Evolutionary conservation across 2,888 invertebrate genomes (phyloP), one percentile per base, ranked within the genome.

Genomic region (Nomada goodeniana): DNA sequence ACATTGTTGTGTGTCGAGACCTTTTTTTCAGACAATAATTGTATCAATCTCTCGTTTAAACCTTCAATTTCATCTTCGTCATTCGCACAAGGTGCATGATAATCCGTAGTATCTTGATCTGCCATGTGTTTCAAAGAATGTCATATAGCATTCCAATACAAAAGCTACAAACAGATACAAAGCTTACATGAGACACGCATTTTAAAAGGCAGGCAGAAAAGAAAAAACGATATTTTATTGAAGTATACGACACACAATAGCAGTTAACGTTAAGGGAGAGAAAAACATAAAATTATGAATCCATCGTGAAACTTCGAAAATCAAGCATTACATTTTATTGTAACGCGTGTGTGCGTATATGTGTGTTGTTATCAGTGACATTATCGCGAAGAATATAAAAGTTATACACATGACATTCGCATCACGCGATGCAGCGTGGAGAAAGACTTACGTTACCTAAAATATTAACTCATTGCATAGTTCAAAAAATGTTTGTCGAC

Each of bases 11-110:
- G 68, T 9, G 88, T 83, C 53, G 89, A 85, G 26, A 76, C 76
- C 71, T 91, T 91, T 60, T 90, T 82, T 36, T 76, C 70, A 0
- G 90, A 84, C 4, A 92, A 79, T 61, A 93, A 80, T 80, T 92
- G 88, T 65, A 92, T 76, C 42, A 93, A 82, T 70, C 89, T 92
- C 13, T 92, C 90, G 63, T 91, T 92, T 57, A 93, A 87, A 53
- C 87, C 91, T 78, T 92, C 89, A 61, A 92, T 92, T 65, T 92
- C 91, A 64, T 90, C 90, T 50, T 90, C 85, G 61, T 85, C 89
- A 69, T 90, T 88, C 65, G 85, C 86, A 84, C 83, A 87, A 60
- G 74, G 85, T 69, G 85, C 82, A 80, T 75, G 86, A 82, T 82
- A 85, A 67, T 86, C 74, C 50, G 73, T 64, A 77, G 69, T 79